Evolutionary conservation across 2,888 invertebrate species (phyloP).

Genomic region (Pseudococcus viburni): DNA sequence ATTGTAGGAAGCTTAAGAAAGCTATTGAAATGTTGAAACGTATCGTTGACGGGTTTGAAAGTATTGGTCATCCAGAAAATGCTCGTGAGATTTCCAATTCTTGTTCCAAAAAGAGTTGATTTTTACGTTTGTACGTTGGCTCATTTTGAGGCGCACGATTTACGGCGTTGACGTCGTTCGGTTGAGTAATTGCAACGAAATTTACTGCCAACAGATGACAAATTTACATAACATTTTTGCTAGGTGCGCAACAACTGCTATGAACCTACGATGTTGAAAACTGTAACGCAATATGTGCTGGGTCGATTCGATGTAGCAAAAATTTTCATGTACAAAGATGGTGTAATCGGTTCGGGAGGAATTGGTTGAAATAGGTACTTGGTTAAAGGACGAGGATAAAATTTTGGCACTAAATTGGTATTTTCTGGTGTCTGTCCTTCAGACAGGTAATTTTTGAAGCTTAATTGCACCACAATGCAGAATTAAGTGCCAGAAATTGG

Average conservation of each 20-base stretch:
- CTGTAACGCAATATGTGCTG: background rate
- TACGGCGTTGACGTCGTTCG: background rate
- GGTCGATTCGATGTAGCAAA: background rate
- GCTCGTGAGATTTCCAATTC: too few relatives aligned
- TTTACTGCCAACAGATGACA: background rate
- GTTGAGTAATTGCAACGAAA: background rate
- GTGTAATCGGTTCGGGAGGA: too few relatives aligned
- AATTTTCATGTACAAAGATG: background rate
- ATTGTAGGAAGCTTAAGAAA: constrained; percentile 46
- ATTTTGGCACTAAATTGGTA: too few relatives aligned
- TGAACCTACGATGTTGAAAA: background rate
- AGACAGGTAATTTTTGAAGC: too few relatives aligned
- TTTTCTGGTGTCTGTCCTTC: too few relatives aligned
- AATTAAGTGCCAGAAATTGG: too few relatives aligned
- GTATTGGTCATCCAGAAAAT: too few relatives aligned
- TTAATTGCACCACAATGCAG: too few relatives aligned
- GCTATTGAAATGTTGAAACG: constrained; percentile 41
- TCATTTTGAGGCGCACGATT: background rate
- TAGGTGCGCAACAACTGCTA: background rate
- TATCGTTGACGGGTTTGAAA: too few relatives aligned
- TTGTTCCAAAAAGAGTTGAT: background rate
- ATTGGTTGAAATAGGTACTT: too few relatives aligned
- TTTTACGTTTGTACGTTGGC: too few relatives aligned
- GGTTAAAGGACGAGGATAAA: too few relatives aligned
- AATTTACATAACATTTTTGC: constrained; percentile 15